Evolutionary conservation across 53 echinoderm and acorn worm species (phyloP).

Genomic region (Hippasteria phrygiana): DNA sequence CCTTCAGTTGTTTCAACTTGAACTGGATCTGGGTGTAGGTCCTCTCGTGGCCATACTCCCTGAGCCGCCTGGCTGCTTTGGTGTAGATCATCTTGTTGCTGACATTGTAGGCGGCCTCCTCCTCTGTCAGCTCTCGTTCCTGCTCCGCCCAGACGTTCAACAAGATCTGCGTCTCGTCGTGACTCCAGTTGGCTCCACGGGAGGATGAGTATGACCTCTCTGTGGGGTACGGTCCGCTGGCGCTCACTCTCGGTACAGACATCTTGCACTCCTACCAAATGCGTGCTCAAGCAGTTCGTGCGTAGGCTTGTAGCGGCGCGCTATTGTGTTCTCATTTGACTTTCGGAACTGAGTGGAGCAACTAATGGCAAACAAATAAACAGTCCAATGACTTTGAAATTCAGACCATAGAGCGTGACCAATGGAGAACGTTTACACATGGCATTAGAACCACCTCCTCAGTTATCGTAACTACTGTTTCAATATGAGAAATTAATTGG

Average conservation of each 20-base stretch:
- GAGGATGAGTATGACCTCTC: background rate
- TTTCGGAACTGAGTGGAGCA: too few relatives aligned
- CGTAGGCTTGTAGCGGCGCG: too few relatives aligned
- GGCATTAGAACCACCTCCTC: too few relatives aligned
- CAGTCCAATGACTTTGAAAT: too few relatives aligned
- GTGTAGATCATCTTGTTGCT: constrained; percentile 14
- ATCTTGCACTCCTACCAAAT: background rate
- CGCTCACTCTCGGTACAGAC: background rate
- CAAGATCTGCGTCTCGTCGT: constrained; percentile 30
- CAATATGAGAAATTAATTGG: too few relatives aligned
- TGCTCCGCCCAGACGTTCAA: constrained; percentile 18
- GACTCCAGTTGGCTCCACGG: constrained; percentile 19
- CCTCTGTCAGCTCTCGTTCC: background rate
- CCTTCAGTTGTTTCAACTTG: constrained; percentile 13
- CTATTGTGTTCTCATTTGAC: too few relatives aligned
- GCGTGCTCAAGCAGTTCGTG: too few relatives aligned
- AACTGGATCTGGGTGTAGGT: background rate
- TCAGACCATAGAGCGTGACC: too few relatives aligned
- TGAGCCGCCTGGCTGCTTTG: background rate
- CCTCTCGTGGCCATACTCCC: background rate
- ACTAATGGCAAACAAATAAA: too few relatives aligned
- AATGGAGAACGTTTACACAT: too few relatives aligned
- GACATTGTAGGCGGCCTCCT: background rate
- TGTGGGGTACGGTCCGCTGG: background rate
- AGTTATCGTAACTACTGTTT: too few relatives aligned